phyloP scores from a whole-genome alignment of 2,113 vertebrate species.

The Grus americana region DNA sequence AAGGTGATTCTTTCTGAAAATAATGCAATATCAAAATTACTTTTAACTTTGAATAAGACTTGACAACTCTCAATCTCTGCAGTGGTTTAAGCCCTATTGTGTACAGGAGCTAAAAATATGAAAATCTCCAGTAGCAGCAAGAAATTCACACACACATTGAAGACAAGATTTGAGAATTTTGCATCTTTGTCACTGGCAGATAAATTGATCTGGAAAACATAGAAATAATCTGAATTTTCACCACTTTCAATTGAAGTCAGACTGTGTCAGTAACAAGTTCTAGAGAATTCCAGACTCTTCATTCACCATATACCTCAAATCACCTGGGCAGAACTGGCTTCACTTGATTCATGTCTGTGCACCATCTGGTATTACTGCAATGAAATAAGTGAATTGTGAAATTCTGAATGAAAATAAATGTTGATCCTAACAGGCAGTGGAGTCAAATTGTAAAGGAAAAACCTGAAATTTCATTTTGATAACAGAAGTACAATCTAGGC shows the following conservation, averaged over 20 bases:
- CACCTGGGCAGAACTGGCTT: not conserved
- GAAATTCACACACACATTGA: not conserved
- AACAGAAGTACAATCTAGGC: fast-evolving
- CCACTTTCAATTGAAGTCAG: not conserved
- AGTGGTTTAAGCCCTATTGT: not conserved
- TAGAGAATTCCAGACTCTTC: not conserved
- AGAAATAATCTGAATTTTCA: not conserved
- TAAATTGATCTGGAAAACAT: not conserved
- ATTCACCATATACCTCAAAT: not conserved
- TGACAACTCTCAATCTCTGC: not conserved
- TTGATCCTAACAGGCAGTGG: not conserved
- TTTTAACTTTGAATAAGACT: not conserved
- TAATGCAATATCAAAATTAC: not conserved
- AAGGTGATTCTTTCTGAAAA: not conserved
- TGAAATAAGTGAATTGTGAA: not conserved
- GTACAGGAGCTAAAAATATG: not conserved
- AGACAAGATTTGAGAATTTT: not conserved
- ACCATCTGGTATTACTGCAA: not conserved
- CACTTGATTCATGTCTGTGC: not conserved
- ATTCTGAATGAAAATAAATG: not conserved
- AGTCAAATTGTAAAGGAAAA: not conserved
- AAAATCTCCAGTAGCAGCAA: not conserved
- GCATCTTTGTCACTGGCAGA: not conserved
- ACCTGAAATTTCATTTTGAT: not conserved
- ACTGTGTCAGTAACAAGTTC: not conserved